Conservation (phyloP, 2,888 invertebrate species). For the Gerosis bhagava region DNA sequence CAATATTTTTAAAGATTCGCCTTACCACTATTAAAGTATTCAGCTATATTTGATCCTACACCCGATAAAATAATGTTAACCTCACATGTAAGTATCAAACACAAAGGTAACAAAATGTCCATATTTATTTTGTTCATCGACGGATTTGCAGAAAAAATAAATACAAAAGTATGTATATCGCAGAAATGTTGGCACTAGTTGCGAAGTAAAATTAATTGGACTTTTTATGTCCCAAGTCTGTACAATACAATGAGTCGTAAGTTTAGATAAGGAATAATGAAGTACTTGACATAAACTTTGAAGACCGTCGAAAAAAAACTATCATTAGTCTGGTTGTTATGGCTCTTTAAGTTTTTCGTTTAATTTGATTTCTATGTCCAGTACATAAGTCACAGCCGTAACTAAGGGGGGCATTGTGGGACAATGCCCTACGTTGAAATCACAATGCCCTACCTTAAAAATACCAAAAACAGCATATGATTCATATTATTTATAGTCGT, state of each 20-base stretch:
- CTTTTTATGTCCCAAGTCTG: conserved; percentile 12
- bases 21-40: conserved; percentile 46
- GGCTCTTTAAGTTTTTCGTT: not conserved
- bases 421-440: too few species aligned
- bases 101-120: conserved; percentile 8
- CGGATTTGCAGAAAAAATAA: not conserved
- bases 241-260: conserved; percentile 1
- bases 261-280: conserved; percentile 13
- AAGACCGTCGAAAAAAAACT: conserved; percentile 4
- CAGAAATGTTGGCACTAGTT: not conserved
- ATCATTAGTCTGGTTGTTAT: conserved; percentile 1
- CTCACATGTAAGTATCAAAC: conserved; percentile 4
- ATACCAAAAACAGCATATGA: too few species aligned
- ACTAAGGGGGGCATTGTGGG: too few species aligned
- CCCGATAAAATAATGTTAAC: conserved; percentile 8
- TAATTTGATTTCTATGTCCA: not conserved
- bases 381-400: too few species aligned
- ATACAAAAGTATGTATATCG: not conserved
- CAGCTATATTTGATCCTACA: conserved; percentile 24
- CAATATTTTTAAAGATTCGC: conserved; percentile 10
- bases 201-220: conserved; percentile 11
- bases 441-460: too few species aligned
- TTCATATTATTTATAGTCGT: too few species aligned
- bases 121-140: not conserved
- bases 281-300: conserved; percentile 6